Conservation (phyloP, 2,888 invertebrate species). For the Ischnura elegans region DNA sequence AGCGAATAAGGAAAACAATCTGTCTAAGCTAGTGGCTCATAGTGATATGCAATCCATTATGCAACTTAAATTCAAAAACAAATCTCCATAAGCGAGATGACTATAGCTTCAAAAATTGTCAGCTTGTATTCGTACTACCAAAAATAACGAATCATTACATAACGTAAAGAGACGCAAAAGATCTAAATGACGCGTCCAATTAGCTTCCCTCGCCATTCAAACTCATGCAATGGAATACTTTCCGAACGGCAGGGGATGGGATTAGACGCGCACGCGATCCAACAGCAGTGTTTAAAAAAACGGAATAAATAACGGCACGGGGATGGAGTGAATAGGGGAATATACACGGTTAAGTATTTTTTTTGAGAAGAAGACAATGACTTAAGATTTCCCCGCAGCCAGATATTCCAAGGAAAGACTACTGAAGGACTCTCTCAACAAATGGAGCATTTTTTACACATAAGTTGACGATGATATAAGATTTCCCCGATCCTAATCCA, state of each 20-base stretch:
- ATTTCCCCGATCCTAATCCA: no score
- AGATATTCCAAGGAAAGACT: no score
- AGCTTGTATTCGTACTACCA: background rate
- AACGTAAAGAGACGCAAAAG: background rate
- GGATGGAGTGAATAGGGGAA: background rate
- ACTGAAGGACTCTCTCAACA: no score
- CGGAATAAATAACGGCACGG: background rate
- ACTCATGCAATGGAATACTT: background rate
- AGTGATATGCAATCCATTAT: no score
- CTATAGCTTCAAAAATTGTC: background rate
- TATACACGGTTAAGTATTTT: no score
- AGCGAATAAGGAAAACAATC: background rate
- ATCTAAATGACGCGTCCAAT: background rate
- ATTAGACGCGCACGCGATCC: background rate
- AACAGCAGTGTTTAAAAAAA: background rate
- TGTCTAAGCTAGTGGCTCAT: no score
- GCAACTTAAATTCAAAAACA: background rate
- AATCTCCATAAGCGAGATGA: background rate
- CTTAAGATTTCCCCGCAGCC: no score
- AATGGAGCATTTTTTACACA: no score
- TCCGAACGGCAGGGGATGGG: background rate
- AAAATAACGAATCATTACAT: background rate
- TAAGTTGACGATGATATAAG: no score
- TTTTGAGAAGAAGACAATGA: no score
- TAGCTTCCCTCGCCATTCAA: background rate